phyloP scores from a whole-genome alignment of 2,113 vertebrate genomes.

The Physeter macrocephalus region DNA sequence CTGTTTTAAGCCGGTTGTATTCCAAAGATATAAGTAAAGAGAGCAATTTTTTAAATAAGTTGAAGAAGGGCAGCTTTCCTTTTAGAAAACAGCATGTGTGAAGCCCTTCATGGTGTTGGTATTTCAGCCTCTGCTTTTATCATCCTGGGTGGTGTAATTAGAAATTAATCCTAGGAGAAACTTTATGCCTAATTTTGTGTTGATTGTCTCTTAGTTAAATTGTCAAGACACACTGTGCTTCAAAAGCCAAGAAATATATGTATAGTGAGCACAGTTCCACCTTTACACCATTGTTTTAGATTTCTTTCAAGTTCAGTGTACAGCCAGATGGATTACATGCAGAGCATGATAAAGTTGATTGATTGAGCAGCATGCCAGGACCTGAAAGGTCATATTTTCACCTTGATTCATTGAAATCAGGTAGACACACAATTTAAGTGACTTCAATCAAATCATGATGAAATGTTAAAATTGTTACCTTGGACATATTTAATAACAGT shows the following conservation, averaged over 20 bases:
- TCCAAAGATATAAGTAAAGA: slow-evolving; percentile 26
- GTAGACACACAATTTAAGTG: slow-evolving; percentile 51
- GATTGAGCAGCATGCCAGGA: slow-evolving; percentile 63
- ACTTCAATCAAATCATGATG: slow-evolving; percentile 35
- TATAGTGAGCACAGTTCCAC: neutral
- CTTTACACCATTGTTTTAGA: slow-evolving; percentile 40
- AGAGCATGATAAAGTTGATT: slow-evolving; percentile 66
- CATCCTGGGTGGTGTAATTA: neutral
- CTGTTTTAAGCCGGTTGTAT: slow-evolving; percentile 43
- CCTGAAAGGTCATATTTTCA: slow-evolving; percentile 76
- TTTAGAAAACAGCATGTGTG: neutral
- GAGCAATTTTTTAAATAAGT: slow-evolving; percentile 16
- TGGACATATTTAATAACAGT: slow-evolving; percentile 11
- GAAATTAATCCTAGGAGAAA: slow-evolving; percentile 16
- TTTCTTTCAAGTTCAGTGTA: slow-evolving; percentile 64
- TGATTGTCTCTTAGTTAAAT: slow-evolving; percentile 45
- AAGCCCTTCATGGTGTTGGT: neutral
- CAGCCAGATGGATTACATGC: slow-evolving; percentile 49
- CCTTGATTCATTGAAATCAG: slow-evolving; percentile 71
- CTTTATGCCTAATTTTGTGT: slow-evolving; percentile 47
- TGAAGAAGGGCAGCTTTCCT: neutral
- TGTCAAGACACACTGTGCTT: slow-evolving; percentile 11
- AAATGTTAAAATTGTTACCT: slow-evolving; percentile 34
- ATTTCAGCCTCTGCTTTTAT: neutral
- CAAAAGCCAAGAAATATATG: slow-evolving; percentile 12